Conservation (phyloP, 2,797 vertebrate species). For the Luscinia megarhynchos region DNA sequence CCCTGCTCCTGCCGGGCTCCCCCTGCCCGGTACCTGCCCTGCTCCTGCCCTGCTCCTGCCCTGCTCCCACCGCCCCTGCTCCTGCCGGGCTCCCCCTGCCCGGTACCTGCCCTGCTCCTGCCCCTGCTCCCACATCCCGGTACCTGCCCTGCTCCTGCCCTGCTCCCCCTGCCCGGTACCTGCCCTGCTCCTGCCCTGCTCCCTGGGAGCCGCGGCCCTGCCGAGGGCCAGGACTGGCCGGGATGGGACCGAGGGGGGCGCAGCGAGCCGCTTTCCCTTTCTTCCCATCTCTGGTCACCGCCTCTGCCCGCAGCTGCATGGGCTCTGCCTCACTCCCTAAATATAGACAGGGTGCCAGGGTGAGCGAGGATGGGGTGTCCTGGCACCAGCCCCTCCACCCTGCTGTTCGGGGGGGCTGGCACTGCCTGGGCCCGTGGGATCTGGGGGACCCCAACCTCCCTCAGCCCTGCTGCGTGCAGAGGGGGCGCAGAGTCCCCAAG, state of each 20-base stretch:
- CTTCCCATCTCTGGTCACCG: neutral
- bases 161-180: no score
- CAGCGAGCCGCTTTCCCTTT: neutral
- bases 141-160: no score
- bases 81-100: no score
- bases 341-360: constrained; percentile 1
- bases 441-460: neutral
- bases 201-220: neutral
- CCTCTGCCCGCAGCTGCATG: neutral
- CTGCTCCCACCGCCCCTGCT: no score
- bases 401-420: neutral
- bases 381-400: neutral
- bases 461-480: neutral
- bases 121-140: no score
- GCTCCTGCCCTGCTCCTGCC: no score
- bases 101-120: no score
- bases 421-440: neutral
- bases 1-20: no score
- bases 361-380: neutral
- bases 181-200: no score
- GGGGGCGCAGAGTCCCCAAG: rapidly evolving
- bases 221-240: neutral
- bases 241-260: rapidly evolving
- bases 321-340: constrained; percentile 53
- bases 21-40: no score